These are phyloP conservation scores for Myoxocephalus aenaeus DNA, from an alignment of 2,797 vertebrate genomes.

Conservation along the genomic window DNA sequence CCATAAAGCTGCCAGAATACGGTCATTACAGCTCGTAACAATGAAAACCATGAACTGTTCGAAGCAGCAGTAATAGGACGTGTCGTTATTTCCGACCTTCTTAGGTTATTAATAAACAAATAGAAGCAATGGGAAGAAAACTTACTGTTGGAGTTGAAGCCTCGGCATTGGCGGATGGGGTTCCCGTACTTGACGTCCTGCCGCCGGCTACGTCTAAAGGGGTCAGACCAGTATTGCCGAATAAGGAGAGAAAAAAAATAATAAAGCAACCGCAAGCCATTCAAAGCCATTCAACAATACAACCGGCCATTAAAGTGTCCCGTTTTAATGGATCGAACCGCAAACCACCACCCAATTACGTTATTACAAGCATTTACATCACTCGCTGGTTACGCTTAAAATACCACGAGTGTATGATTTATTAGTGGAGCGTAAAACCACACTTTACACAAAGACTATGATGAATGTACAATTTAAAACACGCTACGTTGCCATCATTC, in stretches of 20 bases:
- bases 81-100: constrained; percentile 5
- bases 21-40: constrained; percentile 14
- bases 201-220: constrained; percentile 93
- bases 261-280: constrained; percentile 82
- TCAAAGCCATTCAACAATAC: constrained; percentile 71
- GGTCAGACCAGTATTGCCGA: constrained; percentile 80
- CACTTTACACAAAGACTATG: constrained; percentile 1
- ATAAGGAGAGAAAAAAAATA: constrained; percentile 77
- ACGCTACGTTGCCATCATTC: constrained; percentile 11
- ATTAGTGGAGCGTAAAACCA: constrained; percentile 38
- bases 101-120: constrained; percentile 24
- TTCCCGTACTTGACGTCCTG: constrained; percentile 96
- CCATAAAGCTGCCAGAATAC: constrained; percentile 17
- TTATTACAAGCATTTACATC: background rate
- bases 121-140: background rate
- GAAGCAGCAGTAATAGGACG: constrained; percentile 6
- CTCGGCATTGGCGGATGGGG: constrained; percentile 95
- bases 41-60: constrained; percentile 1
- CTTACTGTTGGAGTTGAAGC: constrained; percentile 95
- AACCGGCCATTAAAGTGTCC: constrained; percentile 19
- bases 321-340: background rate
- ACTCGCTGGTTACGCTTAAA: background rate
- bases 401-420: background rate
- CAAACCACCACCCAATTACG: constrained; percentile 19
- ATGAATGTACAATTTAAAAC: background rate